Base-by-base conservation (phyloP, 2,888 invertebrate species). In the Metopia argyrocephala region DNA sequence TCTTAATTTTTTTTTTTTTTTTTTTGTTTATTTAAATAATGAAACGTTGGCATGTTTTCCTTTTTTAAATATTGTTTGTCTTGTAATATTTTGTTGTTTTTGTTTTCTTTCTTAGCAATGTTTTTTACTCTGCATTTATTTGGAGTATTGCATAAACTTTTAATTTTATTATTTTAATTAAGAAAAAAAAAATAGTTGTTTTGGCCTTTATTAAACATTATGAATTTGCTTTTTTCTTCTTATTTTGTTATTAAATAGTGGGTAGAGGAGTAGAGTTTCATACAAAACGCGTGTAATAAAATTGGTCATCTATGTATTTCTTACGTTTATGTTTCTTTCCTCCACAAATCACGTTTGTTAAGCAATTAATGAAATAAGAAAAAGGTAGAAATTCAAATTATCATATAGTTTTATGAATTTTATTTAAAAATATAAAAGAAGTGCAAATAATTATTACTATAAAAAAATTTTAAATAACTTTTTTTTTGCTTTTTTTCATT, bases 321-420 rank as follows among this genome's bases (percentile, higher is more conserved):
- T 61, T 46, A 68, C 50, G 27, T 56, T 66, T 27, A 31, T 45
- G 6, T 25, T 48, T 48, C 12, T 64, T 46, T n/a, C n/a, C n/a
- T 70, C 52, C 28, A 23, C 18, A 23, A 66, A 61, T 78, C 78
- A 78, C 73, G 71, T 73, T 78, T 66, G 48, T 78, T 73, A 23
- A 46, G 46, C 50, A 71, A 68, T 62, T 66, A 66, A 71, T 59
- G 64, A 56, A 69, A 46, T 57, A 57, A 68, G 46, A 68, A 69
- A 74, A 64, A 27, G 57, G 59, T 23, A 76, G 6, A 64, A 70
- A 15, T n/a, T n/a, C 66, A 54, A 64, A 54, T 28, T 57, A 21
- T 18, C n/a, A n/a, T n/a, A n/a, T n/a, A n/a, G n/a, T n/a, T n/a
- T n/a, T n/a, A n/a, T n/a, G n/a, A n/a, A n/a, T n/a, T n/a, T n/a